phyloP scores from a whole-genome alignment of 2,888 invertebrate species.

The Halictus ligatus region DNA sequence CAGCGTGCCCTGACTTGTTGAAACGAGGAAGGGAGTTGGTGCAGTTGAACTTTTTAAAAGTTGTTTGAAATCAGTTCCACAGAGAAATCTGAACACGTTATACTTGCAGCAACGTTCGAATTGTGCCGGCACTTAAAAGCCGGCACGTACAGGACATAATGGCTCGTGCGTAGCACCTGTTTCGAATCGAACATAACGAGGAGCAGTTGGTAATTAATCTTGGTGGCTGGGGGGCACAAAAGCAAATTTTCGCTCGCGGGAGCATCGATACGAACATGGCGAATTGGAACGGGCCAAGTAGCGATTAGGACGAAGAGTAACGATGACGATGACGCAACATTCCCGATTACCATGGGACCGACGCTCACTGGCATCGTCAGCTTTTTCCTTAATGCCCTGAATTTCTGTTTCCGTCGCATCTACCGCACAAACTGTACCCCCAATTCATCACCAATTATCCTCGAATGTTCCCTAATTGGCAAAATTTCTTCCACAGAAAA shows the following conservation, averaged over 20 bases:
- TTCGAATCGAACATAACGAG: neutral
- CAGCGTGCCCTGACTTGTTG: neutral
- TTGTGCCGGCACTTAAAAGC: neutral
- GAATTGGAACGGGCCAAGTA: constrained; percentile 19
- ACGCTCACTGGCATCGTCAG: neutral
- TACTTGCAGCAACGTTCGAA: neutral
- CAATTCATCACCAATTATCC: neutral
- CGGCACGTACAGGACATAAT: neutral
- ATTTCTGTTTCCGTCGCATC: neutral
- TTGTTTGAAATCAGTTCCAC: neutral
- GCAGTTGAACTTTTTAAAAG: neutral
- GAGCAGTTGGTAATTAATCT: constrained; percentile 11
- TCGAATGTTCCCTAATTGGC: neutral
- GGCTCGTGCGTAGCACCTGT: neutral
- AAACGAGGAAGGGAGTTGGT: neutral
- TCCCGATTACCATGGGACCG: neutral
- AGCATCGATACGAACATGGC: neutral
- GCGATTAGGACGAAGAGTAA: constrained; percentile 23
- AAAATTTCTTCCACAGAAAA: neutral
- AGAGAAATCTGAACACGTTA: neutral
- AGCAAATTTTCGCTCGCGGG: neutral
- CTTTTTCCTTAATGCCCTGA: neutral
- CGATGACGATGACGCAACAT: constrained; percentile 16
- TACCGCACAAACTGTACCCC: neutral
- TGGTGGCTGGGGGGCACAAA: neutral